Evolutionary conservation across 2,113 vertebrate genomes (phyloP).

Genomic region (Spea bombifrons): DNA sequence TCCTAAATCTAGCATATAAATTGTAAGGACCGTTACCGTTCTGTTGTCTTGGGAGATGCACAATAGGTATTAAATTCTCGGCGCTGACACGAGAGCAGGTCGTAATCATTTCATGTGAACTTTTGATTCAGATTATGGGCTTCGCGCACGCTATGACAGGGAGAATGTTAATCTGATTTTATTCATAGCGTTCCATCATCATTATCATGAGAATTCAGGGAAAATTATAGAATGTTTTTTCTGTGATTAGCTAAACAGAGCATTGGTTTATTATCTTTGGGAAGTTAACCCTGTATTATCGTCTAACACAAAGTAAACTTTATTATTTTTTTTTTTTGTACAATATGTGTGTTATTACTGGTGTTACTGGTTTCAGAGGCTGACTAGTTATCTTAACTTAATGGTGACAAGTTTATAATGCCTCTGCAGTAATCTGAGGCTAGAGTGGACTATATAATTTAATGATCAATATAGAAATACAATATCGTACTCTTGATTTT

Average conservation of each 20-base stretch:
- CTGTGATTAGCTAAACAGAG: slow-evolving; percentile 4
- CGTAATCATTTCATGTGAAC: slow-evolving; percentile 47
- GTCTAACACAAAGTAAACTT: not conserved
- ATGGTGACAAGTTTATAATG: too few species aligned
- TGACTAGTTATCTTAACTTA: too few species aligned
- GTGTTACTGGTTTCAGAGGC: too few species aligned
- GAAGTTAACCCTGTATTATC: not conserved
- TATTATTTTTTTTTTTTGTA: not conserved
- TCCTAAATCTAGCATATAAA: slow-evolving; percentile 52
- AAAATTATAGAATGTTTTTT: not conserved
- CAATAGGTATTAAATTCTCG: slow-evolving; percentile 58
- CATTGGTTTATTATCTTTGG: not conserved
- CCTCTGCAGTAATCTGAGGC: too few species aligned
- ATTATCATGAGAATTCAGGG: not conserved
- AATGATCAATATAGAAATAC: too few species aligned
- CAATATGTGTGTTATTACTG: not conserved
- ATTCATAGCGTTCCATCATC: slow-evolving; percentile 13
- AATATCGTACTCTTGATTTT: too few species aligned
- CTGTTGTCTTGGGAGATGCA: slow-evolving; percentile 51
- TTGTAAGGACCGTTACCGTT: slow-evolving; percentile 52
- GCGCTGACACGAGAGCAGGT: slow-evolving; percentile 53
- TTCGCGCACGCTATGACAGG: not conserved
- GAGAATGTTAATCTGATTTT: slow-evolving; percentile 25
- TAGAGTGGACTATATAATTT: too few species aligned
- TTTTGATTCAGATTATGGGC: slow-evolving; percentile 44